Evolutionary conservation across 2,888 invertebrate genomes (phyloP).

Genomic region (Mimas tiliae): DNA sequence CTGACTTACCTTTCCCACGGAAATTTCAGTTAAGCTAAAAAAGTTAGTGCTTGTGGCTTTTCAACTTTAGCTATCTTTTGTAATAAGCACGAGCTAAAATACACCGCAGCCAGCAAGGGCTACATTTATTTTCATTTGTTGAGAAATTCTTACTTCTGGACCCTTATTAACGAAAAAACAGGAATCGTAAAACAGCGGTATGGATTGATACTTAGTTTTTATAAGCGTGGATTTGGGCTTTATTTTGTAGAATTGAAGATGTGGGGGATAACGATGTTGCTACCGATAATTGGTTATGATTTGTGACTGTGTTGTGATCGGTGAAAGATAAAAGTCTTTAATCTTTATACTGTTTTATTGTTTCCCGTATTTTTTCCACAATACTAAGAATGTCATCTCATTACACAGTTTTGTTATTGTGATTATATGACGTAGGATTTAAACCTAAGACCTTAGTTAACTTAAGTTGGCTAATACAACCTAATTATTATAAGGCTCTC

Average conservation of each 20-base stretch:
- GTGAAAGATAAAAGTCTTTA: too few species aligned
- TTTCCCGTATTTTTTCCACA: too few species aligned
- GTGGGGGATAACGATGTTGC: conserved; percentile 3
- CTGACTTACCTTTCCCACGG: not conserved
- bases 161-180: conserved; percentile 47
- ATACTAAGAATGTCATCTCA: too few species aligned
- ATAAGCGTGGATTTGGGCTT: conserved; percentile 34
- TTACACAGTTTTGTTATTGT: too few species aligned
- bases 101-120: not conserved
- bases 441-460: too few species aligned
- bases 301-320: not conserved
- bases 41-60: not conserved
- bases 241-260: conserved; percentile 25
- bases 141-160: conserved; percentile 28
- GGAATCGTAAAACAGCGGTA: conserved; percentile 39
- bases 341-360: too few species aligned
- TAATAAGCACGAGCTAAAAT: not conserved
- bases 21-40: conserved; percentile 1
- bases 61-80: conserved; percentile 12
- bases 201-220: conserved; percentile 42
- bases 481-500: too few species aligned
- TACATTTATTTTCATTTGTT: conserved; percentile 13
- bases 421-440: too few species aligned
- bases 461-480: too few species aligned
- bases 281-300: conserved; percentile 1